Evolutionary conservation across 2,888 invertebrate genomes (phyloP).

Genomic region (Chloromyia formosa): DNA sequence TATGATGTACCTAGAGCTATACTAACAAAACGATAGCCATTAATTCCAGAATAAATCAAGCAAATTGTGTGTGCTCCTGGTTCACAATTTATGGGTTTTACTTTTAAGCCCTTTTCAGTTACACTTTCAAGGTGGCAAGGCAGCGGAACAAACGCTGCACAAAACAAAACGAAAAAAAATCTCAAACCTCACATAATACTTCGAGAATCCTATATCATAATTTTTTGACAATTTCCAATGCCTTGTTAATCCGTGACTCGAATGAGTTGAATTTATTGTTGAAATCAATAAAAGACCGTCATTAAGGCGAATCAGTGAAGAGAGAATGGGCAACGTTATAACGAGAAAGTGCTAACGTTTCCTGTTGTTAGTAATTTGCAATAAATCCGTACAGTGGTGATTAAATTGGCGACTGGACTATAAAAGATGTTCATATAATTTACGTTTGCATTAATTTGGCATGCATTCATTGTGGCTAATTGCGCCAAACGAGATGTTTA

Average conservation of each 20-base stretch:
- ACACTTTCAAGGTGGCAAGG: not conserved
- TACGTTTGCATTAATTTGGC: constrained; percentile 62
- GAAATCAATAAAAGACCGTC: constrained; percentile 9
- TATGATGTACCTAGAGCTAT: too few species aligned
- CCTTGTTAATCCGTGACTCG: constrained; percentile 12
- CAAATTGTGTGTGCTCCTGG: constrained; percentile 43
- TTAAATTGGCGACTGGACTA: not conserved
- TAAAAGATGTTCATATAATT: constrained; percentile 47
- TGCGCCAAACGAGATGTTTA: constrained; percentile 60
- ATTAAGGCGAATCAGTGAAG: constrained; percentile 6
- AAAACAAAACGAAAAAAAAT: not conserved
- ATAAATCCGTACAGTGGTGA: constrained; percentile 3
- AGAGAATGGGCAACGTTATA: too few species aligned
- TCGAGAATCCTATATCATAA: constrained; percentile 3
- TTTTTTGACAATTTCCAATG: constrained; percentile 16
- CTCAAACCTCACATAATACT: not conserved
- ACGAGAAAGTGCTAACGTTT: not conserved
- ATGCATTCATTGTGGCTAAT: constrained; percentile 63
- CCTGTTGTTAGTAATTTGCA: constrained; percentile 27
- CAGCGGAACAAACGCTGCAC: not conserved
- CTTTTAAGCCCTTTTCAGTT: not conserved
- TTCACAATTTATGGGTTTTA: constrained; percentile 18
- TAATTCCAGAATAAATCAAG: constrained; percentile 45
- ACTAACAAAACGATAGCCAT: constrained; percentile 41
- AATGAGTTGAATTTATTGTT: not conserved